These are phyloP conservation scores for Aplysina aerophoba DNA, from an alignment of 37 sponge, comb jelly and placozoan genomes.

Conservation along the genomic window DNA sequence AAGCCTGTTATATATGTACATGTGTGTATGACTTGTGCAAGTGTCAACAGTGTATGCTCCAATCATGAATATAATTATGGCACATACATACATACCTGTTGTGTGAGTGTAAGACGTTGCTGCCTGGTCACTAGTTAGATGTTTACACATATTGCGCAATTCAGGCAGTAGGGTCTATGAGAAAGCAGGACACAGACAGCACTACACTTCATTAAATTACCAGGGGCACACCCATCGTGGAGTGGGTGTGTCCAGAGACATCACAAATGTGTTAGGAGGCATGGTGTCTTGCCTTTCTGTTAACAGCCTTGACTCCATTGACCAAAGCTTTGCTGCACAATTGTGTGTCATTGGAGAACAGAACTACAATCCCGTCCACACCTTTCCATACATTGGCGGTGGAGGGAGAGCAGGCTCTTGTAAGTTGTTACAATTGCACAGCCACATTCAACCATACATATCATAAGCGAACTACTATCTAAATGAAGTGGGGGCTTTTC, in stretches of 20 bases:
- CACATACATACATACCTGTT: not conserved
- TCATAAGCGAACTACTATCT: too few species aligned
- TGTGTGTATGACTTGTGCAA: too few species aligned
- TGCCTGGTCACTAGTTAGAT: not conserved
- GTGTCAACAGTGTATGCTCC: too few species aligned
- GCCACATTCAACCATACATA: too few species aligned
- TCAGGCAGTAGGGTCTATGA: constrained; percentile 3
- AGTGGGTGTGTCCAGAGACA: not conserved
- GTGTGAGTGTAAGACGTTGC: constrained; percentile 8
- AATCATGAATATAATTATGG: too few species aligned
- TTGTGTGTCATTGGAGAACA: constrained; percentile 82
- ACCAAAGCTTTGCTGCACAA: constrained; percentile 75
- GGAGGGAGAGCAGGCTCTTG: too few species aligned
- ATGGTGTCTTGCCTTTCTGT: constrained; percentile 57
- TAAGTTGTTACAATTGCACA: too few species aligned
- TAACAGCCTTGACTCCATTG: constrained; percentile 53
- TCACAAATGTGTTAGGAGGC: not conserved
- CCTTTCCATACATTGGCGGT: too few species aligned
- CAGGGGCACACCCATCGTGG: not conserved
- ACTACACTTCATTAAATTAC: too few species aligned
- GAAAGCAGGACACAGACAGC: too few species aligned
- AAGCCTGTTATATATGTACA: too few species aligned
- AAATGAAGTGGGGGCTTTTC: too few species aligned
- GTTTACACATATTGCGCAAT: not conserved
- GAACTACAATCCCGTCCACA: constrained; percentile 52